Conservation (phyloP, 1,140 invertebrate species). For the Drosophila punjabiensis region DNA sequence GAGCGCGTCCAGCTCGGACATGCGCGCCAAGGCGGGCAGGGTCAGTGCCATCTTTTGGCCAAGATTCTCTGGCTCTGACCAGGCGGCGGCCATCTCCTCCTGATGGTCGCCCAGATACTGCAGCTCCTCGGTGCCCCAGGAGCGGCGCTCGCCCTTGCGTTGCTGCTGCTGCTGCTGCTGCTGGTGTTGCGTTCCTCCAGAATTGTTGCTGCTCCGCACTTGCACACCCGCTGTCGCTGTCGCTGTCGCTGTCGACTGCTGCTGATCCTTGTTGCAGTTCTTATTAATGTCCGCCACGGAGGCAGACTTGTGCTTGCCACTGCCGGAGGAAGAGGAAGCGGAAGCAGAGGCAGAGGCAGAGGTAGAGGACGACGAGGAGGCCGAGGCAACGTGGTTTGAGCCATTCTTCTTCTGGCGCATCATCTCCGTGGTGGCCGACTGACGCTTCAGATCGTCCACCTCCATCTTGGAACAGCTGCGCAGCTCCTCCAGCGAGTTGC, state of each 20-base stretch:
- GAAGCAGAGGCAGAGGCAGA: slow-evolving; percentile 9
- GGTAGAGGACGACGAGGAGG: slow-evolving; percentile 17
- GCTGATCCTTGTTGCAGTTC: slow-evolving; percentile 64
- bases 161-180: slow-evolving; percentile 23
- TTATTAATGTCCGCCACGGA: slow-evolving; percentile 68
- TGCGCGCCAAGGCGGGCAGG: slow-evolving; percentile 53
- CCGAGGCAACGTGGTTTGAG: slow-evolving; percentile 2
- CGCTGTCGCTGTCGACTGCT: slow-evolving; percentile 23
- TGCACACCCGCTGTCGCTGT: slow-evolving; percentile 7
- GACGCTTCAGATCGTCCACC: slow-evolving; percentile 80
- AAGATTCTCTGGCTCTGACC: slow-evolving; percentile 31
- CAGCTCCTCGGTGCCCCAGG: slow-evolving; percentile 88
- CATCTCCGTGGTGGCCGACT: slow-evolving; percentile 83
- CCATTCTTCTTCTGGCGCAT: slow-evolving; percentile 74
- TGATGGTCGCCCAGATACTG: slow-evolving; percentile 73
- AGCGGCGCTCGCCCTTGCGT: slow-evolving; percentile 86
- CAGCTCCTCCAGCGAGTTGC: slow-evolving; percentile 90
- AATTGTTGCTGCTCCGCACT: slow-evolving; percentile 15
- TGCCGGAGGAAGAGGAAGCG: slow-evolving; percentile 2
- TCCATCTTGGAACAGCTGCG: slow-evolving; percentile 84
- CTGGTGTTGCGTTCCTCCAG: slow-evolving; percentile 9
- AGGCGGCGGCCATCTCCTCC: slow-evolving; percentile 26
- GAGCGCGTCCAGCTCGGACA: slow-evolving; percentile 72
- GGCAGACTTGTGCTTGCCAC: slow-evolving; percentile 62
- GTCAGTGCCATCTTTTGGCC: slow-evolving; percentile 21